These are phyloP conservation scores for Gouania willdenowi DNA, from an alignment of 2,797 vertebrate genomes.

Conservation along the genomic window DNA sequence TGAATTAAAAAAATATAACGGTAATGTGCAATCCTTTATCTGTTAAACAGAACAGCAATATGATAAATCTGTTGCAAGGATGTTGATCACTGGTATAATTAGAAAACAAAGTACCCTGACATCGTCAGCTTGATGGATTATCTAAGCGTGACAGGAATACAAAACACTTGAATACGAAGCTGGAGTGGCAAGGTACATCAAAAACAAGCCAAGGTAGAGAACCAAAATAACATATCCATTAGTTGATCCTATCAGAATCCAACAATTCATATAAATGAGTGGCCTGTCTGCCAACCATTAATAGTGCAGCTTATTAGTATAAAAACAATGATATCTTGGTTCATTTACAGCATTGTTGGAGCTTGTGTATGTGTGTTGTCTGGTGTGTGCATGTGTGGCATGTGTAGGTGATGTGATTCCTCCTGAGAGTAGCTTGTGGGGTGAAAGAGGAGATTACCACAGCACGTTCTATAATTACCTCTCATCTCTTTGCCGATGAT, in stretches of 20 bases:
- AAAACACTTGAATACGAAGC: neutral
- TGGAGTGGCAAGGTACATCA: neutral
- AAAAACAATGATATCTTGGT: neutral
- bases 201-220: neutral
- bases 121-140: neutral
- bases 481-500: slow-evolving; percentile 59
- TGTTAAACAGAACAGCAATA: no score
- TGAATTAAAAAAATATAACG: no score
- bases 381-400: neutral
- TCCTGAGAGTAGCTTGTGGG: slow-evolving; percentile 52
- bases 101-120: neutral
- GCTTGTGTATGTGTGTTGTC: neutral
- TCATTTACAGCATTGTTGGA: no score
- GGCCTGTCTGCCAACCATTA: no score
- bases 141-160: neutral
- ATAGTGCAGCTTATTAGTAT: neutral
- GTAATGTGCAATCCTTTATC: no score
- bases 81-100: neutral
- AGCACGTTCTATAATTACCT: slow-evolving; percentile 66
- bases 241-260: no score
- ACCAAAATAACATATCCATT: no score
- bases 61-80: no score
- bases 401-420: slow-evolving; percentile 49
- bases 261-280: no score
- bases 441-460: slow-evolving; percentile 64